phyloP scores from a whole-genome alignment of 2,797 vertebrate genomes.

The Jordanella pulchra region DNA sequence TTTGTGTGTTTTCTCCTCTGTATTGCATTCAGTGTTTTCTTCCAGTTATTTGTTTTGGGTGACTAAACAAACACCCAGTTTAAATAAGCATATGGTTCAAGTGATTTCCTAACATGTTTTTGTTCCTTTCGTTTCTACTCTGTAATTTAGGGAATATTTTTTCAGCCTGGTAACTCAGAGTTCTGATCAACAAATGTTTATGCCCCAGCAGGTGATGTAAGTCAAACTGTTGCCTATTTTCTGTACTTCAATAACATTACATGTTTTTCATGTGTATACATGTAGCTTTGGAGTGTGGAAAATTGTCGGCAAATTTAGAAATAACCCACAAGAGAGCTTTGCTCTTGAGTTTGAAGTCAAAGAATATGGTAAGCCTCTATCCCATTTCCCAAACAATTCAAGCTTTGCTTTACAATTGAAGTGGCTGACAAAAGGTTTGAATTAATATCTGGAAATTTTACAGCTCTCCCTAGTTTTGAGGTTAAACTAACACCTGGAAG shows the following conservation, averaged over 20 bases:
- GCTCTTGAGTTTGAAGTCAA: constrained; percentile 85
- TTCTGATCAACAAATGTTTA: too few species aligned
- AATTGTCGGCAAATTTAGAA: constrained; percentile 72
- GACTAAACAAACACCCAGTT: too few species aligned
- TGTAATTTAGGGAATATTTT: too few species aligned
- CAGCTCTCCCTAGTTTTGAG: constrained; percentile 79
- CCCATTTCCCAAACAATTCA: neutral
- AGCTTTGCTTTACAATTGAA: rapidly evolving
- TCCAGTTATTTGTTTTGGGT: too few species aligned
- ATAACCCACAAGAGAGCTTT: constrained; percentile 71
- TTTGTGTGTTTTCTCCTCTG: too few species aligned
- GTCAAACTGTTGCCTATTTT: too few species aligned
- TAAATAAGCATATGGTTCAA: too few species aligned
- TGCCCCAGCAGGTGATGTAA: too few species aligned
- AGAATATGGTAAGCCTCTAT: constrained; percentile 81
- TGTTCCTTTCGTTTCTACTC: too few species aligned
- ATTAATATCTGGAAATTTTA: constrained; percentile 17
- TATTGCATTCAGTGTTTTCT: too few species aligned
- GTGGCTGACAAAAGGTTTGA: neutral
- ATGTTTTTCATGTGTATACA: constrained; percentile 2
- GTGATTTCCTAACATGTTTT: too few species aligned
- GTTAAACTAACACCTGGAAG: constrained; percentile 52
- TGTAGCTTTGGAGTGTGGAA: constrained; percentile 83
- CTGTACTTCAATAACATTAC: neutral
- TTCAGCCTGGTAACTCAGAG: too few species aligned